A percentile compares a stretch with the other conserved stretches of the same genome.
phyloP scores from a whole-genome alignment of 1,140 invertebrate species.

The Idris sp. region DNA sequence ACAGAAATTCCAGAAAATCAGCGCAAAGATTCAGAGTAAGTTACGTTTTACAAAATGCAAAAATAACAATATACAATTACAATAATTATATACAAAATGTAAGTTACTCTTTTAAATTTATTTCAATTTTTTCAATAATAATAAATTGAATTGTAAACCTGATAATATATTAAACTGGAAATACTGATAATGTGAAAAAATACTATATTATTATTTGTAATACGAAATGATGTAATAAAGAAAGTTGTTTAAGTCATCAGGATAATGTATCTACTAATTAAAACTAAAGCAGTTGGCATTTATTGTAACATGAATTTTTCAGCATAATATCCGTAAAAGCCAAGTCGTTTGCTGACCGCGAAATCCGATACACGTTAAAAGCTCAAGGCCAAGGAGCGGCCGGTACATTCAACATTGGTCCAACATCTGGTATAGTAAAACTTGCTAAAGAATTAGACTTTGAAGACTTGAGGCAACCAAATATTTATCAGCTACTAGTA shows the following conservation, averaged over 20 bases:
- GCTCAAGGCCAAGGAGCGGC: conserved; percentile 95
- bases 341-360: conserved; percentile 96
- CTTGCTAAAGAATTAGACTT: conserved; percentile 96
- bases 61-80: too few relatives aligned
- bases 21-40: conserved; percentile 96
- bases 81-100: too few relatives aligned
- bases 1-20: conserved; percentile 97
- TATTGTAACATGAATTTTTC: conserved; percentile 71
- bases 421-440: conserved; percentile 95
- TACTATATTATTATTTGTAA: too few relatives aligned
- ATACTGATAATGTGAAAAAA: too few relatives aligned
- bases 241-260: too few relatives aligned
- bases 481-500: conserved; percentile 93
- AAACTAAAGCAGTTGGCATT: too few relatives aligned
- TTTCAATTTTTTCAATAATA: too few relatives aligned
- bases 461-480: conserved; percentile 94
- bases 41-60: conserved; percentile 4
- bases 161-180: too few relatives aligned
- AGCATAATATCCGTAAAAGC: conserved; percentile 97
- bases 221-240: too few relatives aligned
- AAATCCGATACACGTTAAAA: conserved; percentile 95
- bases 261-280: too few relatives aligned
- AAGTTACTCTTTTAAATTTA: too few relatives aligned
- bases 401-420: conserved; percentile 96
- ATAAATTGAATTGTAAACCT: too few relatives aligned